A percentile compares a stretch with the other conserved stretches of the same genome.
Conservation (phyloP, 2,888 invertebrate genomes). For the Cryptus viduatorius region DNA sequence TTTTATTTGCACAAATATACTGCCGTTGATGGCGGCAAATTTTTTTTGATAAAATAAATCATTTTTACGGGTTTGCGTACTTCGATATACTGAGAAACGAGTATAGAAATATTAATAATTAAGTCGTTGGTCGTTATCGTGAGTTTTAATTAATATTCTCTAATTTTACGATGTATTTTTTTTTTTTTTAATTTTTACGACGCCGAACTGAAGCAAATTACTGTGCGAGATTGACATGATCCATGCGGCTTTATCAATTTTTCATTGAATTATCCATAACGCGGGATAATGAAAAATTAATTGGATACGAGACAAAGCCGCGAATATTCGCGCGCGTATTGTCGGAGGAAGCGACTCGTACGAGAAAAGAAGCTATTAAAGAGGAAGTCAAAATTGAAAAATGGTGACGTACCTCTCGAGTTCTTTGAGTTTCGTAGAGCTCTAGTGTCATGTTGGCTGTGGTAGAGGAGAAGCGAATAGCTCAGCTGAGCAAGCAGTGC, state of each 20-base stretch:
- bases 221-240: constrained; percentile 1
- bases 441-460: constrained; percentile 42
- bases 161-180: no score
- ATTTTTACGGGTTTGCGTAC: no score
- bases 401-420: constrained; percentile 41
- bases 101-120: no score
- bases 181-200: no score
- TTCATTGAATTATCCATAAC: constrained; percentile 4
- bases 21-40: no score
- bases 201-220: no score
- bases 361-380: constrained; percentile 28
- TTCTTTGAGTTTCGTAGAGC: constrained; percentile 9
- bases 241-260: constrained; percentile 22
- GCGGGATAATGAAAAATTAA: constrained; percentile 14
- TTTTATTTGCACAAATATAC: neutral
- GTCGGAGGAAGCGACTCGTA: neutral
- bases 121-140: no score
- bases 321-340: constrained; percentile 31
- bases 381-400: constrained; percentile 55
- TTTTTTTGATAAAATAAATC: no score
- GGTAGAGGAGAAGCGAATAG: constrained; percentile 43
- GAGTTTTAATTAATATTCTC: no score
- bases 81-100: no score
- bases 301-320: neutral
- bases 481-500: constrained; percentile 38